phyloP scores from a whole-genome alignment of 2,888 invertebrate genomes.

The Lycaena phlaeas region DNA sequence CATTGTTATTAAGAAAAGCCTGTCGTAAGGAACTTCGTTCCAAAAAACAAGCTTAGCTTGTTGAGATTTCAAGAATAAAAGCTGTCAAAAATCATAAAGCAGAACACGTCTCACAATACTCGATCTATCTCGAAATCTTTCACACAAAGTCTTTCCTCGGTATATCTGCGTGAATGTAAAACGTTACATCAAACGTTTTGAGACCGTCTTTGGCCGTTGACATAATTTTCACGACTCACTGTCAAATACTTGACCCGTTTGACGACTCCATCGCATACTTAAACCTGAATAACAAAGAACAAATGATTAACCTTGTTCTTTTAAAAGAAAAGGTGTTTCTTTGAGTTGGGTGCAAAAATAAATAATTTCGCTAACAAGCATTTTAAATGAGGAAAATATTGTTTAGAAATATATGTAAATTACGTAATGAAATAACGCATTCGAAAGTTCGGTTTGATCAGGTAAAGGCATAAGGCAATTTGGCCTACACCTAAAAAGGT shows the following conservation, averaged over 20 bases:
- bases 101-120: background rate
- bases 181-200: conserved; percentile 5
- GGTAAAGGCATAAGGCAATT: too few species aligned
- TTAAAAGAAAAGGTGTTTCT: conserved; percentile 1
- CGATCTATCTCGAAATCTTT: background rate
- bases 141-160: background rate
- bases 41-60: too few species aligned
- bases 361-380: background rate
- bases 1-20: too few species aligned
- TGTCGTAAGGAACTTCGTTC: too few species aligned
- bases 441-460: too few species aligned
- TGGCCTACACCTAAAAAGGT: too few species aligned
- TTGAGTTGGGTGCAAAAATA: too few species aligned
- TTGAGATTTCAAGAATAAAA: background rate
- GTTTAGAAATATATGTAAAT: too few species aligned
- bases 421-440: too few species aligned
- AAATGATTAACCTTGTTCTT: conserved; percentile 9
- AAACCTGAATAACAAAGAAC: conserved; percentile 3
- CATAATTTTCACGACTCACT: conserved; percentile 9
- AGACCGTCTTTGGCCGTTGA: conserved; percentile 9
- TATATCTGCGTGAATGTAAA: background rate
- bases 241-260: conserved; percentile 9
- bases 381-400: too few species aligned
- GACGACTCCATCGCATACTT: conserved; percentile 1
- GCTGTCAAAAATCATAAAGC: background rate